phyloP scores from a whole-genome alignment of 2,888 invertebrate genomes.

The Stegana nigrithorax region DNA sequence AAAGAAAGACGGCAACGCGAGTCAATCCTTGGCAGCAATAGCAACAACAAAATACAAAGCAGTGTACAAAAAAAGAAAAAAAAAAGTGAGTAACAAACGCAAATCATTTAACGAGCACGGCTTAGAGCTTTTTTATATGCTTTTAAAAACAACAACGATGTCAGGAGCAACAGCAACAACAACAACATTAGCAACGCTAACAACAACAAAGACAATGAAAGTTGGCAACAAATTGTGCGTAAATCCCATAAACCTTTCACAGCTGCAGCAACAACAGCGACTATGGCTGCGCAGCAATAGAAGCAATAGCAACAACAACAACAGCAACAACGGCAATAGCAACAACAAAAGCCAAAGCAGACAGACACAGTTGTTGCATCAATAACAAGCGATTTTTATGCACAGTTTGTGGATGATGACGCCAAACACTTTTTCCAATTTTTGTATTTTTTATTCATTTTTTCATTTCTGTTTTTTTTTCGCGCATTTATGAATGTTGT shows the following conservation, averaged over 20 bases:
- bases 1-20: slow-evolving; percentile 45
- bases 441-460: too few relatives aligned
- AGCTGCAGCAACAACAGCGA: slow-evolving; percentile 46
- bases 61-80: slow-evolving; percentile 17
- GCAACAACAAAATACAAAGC: not conserved
- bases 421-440: too few relatives aligned
- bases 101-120: slow-evolving; percentile 59
- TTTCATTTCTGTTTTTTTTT: too few relatives aligned
- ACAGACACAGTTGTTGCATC: slow-evolving; percentile 51
- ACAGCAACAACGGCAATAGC: not conserved
- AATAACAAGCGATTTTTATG: slow-evolving; percentile 59
- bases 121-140: slow-evolving; percentile 50
- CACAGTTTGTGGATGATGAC: slow-evolving; percentile 28
- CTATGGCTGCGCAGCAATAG: slow-evolving; percentile 18
- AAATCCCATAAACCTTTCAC: slow-evolving; percentile 64
- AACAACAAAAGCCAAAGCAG: too few relatives aligned
- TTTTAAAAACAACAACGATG: slow-evolving; percentile 27
- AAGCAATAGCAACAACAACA: slow-evolving; percentile 24
- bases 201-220: slow-evolving; percentile 44
- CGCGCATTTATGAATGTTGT: too few relatives aligned
- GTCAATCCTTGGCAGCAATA: slow-evolving; percentile 50
- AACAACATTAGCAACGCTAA: slow-evolving; percentile 8
- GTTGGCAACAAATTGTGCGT: slow-evolving; percentile 61
- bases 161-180: slow-evolving; percentile 1
- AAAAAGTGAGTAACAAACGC: slow-evolving; percentile 46